Evolutionary conservation across 2,888 invertebrate genomes (phyloP), one percentile per base, ranked within the genome.

Genomic region (Drosophila kanekoi): DNA sequence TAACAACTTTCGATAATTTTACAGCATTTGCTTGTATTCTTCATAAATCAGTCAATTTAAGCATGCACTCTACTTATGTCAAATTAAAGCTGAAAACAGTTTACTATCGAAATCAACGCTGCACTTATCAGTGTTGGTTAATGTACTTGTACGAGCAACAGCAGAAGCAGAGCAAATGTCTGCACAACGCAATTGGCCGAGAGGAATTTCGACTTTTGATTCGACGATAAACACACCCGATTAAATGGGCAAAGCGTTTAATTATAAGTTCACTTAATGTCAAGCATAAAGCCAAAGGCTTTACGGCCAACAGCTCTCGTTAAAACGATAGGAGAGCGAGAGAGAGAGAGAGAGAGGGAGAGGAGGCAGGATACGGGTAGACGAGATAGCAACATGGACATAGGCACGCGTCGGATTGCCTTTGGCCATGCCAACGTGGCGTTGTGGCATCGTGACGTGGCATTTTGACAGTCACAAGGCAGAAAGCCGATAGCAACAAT

Each of bases 221-320:
- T 65, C 59, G 49, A 53, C 71, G 82, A 88, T 88, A 88, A 80
- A 79, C 73, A 72, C 74, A 75, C 71, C 72, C 74, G 85, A 84
- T 88, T 83, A 77, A 89, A 73, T 77, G 81, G 75, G 73, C 73
- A 89, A 83, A 89, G 79, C 89, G 89, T 87, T 89, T 89, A 90
- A 89, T 89, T 89, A 89, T 84, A 89, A 84, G 83, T 81, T 76
- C 87, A 87, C 85, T 90, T 90, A 87, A 86, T 79, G 77, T 70
- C 71, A 16, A 52, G 60, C 51, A 59, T 69, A 80, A 88, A 74
- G 81, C 88, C 80, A 64, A 74, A 54, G 79, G 87, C 81, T 86
- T 78, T 61, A 68, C 66, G 51, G 49, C 47, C 72, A 58, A 60
- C 69, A 71, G 53, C 65, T 59, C 54, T 49, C 51, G 62, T 63